Conservation (phyloP, 2,113 vertebrate genomes). For the Poeciliopsis retropinna region DNA sequence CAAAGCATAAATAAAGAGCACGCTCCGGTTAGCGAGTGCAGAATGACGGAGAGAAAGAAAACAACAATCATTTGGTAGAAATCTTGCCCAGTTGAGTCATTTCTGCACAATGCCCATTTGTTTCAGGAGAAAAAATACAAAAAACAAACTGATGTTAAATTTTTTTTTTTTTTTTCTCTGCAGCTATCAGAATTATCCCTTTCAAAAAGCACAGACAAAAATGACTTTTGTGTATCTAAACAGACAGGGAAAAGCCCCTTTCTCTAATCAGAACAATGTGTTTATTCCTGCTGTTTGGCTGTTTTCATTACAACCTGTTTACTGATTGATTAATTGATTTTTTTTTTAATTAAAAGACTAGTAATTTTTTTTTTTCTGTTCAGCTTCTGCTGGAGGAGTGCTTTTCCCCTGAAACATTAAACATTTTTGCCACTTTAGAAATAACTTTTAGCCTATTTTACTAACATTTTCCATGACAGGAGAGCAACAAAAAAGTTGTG, state of each 20-base stretch:
- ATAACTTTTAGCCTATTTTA: neutral
- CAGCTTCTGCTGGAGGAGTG: neutral
- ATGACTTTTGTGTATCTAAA: neutral
- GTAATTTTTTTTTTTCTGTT: neutral
- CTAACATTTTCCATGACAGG: neutral
- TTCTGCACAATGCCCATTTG: constrained; percentile 48
- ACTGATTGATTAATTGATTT: neutral
- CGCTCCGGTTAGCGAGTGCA: constrained; percentile 41
- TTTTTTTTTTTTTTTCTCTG: constrained; percentile 6
- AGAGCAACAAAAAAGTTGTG: neutral
- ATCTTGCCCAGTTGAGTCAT: constrained; percentile 13
- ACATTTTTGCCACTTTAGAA: neutral
- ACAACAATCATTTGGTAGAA: constrained; percentile 30
- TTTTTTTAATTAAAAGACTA: constrained; percentile 3
- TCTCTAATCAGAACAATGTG: neutral
- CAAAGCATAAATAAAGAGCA: constrained; percentile 49
- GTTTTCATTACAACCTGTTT: neutral
- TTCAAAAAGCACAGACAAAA: constrained; percentile 15
- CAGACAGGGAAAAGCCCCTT: neutral
- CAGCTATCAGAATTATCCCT: neutral
- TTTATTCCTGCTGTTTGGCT: neutral
- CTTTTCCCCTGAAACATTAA: neutral
- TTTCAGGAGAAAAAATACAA: constrained; percentile 30
- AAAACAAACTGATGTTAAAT: constrained; percentile 8
- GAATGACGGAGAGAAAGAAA: constrained; percentile 35